phyloP scores from a whole-genome alignment of 2,113 vertebrate genomes.

The Calonectris borealis region DNA sequence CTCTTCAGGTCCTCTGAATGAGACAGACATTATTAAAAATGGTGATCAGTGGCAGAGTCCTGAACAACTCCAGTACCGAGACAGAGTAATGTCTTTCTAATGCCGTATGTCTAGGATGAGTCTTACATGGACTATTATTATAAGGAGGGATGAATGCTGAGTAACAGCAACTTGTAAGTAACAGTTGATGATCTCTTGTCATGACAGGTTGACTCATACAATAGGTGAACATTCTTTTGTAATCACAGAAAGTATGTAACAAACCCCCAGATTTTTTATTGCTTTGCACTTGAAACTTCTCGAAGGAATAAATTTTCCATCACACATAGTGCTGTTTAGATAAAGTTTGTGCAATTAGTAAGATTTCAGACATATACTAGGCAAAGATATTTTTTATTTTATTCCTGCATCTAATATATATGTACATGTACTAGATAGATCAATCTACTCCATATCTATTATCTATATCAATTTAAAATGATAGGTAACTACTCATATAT shows the following conservation, averaged over 20 bases:
- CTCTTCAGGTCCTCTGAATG: neutral
- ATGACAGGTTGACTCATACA: neutral
- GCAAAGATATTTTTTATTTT: neutral
- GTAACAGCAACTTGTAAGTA: neutral
- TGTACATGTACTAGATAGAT: neutral
- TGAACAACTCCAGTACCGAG: neutral
- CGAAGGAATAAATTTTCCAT: neutral
- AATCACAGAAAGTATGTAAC: neutral
- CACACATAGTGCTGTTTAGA: neutral
- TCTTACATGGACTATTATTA: neutral
- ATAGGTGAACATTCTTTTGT: neutral
- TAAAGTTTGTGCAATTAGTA: neutral
- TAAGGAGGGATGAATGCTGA: neutral
- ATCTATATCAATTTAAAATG: neutral
- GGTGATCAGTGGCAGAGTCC: neutral
- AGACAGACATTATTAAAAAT: neutral
- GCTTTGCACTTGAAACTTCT: neutral
- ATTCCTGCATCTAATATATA: neutral
- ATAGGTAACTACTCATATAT: neutral
- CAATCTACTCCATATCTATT: neutral
- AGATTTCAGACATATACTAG: neutral
- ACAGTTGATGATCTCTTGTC: neutral
- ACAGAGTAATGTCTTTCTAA: neutral
- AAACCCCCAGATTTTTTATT: neutral
- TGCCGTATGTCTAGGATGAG: fast-evolving